Evolutionary conservation across 2,888 invertebrate genomes (phyloP).

Genomic region (Pilophorus perplexus): DNA sequence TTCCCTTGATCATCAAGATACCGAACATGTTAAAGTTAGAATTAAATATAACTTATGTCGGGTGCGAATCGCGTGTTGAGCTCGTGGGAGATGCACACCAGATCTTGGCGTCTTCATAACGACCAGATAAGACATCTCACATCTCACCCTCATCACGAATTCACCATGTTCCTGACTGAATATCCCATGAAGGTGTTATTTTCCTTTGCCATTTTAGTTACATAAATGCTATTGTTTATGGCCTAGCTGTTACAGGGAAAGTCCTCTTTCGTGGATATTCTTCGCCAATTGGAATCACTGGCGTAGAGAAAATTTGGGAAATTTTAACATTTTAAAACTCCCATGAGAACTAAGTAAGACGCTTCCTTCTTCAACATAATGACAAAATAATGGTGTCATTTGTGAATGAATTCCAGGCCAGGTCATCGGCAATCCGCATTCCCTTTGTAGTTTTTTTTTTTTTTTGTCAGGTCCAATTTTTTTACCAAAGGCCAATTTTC

Average conservation of each 20-base stretch:
- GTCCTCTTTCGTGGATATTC: neutral
- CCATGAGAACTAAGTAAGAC: too few relatives aligned
- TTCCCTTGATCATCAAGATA: neutral
- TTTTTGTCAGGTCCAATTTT: too few relatives aligned
- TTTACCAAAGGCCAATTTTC: too few relatives aligned
- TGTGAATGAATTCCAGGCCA: too few relatives aligned
- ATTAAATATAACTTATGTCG: neutral
- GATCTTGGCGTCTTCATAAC: neutral
- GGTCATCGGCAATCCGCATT: too few relatives aligned
- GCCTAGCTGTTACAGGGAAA: neutral
- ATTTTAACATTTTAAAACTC: too few relatives aligned
- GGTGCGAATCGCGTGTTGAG: neutral
- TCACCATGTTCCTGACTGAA: neutral
- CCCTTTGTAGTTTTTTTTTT: too few relatives aligned
- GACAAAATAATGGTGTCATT: too few relatives aligned
- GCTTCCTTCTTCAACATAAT: too few relatives aligned
- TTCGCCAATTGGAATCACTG: too few relatives aligned
- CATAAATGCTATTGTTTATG: conserved; percentile 21
- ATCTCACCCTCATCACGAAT: conserved; percentile 2
- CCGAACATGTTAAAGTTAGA: neutral
- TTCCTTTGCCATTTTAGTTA: neutral
- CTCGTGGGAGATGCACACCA: conserved; percentile 3
- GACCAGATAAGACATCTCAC: conserved; percentile 13
- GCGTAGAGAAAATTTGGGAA: too few relatives aligned
- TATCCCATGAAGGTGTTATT: neutral